Evolutionary conservation across 2,113 vertebrate genomes (phyloP).

Genomic region (Melanerpes aurifrons): DNA sequence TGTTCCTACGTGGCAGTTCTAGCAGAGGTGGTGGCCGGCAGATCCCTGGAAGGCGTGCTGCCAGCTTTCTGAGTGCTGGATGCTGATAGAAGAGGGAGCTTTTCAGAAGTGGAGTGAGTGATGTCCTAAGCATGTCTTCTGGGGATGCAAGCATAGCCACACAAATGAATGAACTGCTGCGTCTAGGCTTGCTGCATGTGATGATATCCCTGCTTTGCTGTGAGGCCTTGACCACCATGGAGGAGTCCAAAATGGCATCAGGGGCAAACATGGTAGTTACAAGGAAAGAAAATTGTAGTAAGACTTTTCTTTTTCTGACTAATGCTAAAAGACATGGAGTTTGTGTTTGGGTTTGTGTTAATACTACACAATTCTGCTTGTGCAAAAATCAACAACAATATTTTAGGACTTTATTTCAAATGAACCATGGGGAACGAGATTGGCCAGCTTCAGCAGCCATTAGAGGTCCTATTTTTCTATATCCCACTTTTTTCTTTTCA

Average conservation of each 20-base stretch:
- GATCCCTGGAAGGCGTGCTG: neutral
- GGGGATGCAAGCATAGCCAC: fast-evolving
- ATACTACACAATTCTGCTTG: neutral
- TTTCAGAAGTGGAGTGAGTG: neutral
- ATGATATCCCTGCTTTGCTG: neutral
- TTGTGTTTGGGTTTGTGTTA: neutral
- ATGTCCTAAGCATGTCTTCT: neutral
- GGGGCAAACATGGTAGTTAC: neutral
- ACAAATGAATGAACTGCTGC: neutral
- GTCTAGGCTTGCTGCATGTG: neutral
- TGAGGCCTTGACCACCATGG: fast-evolving
- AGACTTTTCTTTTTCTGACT: neutral
- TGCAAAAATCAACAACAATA: neutral
- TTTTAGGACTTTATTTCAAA: neutral
- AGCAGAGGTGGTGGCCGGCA: neutral
- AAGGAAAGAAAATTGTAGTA: neutral
- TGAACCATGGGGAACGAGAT: neutral
- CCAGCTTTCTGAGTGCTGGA: neutral
- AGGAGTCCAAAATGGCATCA: neutral
- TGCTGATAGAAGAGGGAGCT: neutral
- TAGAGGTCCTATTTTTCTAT: neutral
- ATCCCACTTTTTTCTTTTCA: neutral
- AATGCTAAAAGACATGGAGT: neutral
- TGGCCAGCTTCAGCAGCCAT: neutral
- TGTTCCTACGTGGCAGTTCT: neutral